phyloP scores from a whole-genome alignment of 1,140 invertebrate species.

The Rhyacophila brunnea region DNA sequence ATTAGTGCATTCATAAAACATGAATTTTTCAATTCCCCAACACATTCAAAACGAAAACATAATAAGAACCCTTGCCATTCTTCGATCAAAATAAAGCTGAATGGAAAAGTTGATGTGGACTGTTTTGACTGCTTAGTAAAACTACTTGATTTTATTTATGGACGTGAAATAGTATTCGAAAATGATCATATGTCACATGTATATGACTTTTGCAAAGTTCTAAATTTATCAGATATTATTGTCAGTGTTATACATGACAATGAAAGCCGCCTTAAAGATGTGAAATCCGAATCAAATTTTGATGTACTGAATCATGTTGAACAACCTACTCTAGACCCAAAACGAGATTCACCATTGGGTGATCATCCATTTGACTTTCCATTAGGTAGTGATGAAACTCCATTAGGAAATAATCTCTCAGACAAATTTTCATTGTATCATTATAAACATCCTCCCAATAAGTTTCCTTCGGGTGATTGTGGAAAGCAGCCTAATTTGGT shows the following conservation, averaged over 20 bases:
- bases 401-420: too few relatives aligned
- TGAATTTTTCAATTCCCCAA: constrained; percentile 23
- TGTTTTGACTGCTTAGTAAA: constrained; percentile 27
- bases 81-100: constrained; percentile 24
- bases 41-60: constrained; percentile 15
- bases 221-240: constrained; percentile 22
- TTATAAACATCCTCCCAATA: too few relatives aligned
- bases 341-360: too few relatives aligned
- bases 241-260: constrained; percentile 3
- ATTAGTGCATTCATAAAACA: constrained; percentile 26
- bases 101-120: constrained; percentile 20
- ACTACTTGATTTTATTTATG: constrained; percentile 30
- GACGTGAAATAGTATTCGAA: constrained; percentile 19
- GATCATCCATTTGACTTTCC: too few relatives aligned
- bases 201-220: constrained; percentile 21
- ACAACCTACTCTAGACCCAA: too few relatives aligned
- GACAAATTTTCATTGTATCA: too few relatives aligned
- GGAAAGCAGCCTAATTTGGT: too few relatives aligned
- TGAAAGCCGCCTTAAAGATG: too few relatives aligned
- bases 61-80: constrained; percentile 18
- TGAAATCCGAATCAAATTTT: too few relatives aligned
- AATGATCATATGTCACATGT: constrained; percentile 12
- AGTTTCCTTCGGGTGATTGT: too few relatives aligned
- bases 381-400: too few relatives aligned
- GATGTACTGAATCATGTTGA: not conserved